Conservation (phyloP, 2,888 invertebrate genomes). For the Aphodius sticticus region DNA sequence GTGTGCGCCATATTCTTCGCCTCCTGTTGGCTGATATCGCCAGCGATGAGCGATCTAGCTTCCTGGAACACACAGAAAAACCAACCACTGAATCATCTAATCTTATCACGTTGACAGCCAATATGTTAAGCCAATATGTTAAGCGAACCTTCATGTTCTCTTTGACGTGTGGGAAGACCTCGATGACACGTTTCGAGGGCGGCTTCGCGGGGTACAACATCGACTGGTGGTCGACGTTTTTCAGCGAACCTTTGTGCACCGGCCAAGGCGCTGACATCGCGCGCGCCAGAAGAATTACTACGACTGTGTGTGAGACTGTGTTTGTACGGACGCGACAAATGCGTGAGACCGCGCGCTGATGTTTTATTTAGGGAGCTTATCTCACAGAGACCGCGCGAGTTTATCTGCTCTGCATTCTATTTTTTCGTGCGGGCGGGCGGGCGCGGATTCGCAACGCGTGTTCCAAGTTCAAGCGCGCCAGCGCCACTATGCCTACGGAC, state of each 20-base stretch:
- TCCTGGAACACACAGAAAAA: slow-evolving; percentile 67
- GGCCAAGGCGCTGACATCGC: slow-evolving; percentile 76
- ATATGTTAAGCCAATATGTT: background rate
- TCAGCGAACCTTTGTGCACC: slow-evolving; percentile 68
- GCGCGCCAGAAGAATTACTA: background rate
- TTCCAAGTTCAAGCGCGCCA: background rate
- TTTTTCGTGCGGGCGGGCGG: too few species aligned
- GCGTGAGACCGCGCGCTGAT: background rate
- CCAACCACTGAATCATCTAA: background rate
- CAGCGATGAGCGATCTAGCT: slow-evolving; percentile 82
- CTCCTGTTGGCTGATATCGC: slow-evolving; percentile 86
- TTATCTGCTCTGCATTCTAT: slow-evolving; percentile 4
- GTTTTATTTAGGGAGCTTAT: slow-evolving; percentile 21
- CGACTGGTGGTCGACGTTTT: slow-evolving; percentile 12
- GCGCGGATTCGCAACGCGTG: background rate
- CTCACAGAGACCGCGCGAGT: slow-evolving; percentile 4
- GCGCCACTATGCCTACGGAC: background rate
- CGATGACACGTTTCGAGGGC: background rate
- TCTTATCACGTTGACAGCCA: background rate
- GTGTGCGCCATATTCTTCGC: slow-evolving; percentile 85
- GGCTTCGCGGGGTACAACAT: background rate
- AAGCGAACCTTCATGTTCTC: slow-evolving; percentile 9
- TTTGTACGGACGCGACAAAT: background rate
- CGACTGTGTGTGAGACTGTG: too few species aligned
- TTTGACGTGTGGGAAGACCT: slow-evolving; percentile 12